A percentile compares a stretch with the other conserved stretches of the same genome.
These are phyloP conservation scores for Parapsyche elsis DNA, from an alignment of 1,140 invertebrate species.

Conservation along the genomic window DNA sequence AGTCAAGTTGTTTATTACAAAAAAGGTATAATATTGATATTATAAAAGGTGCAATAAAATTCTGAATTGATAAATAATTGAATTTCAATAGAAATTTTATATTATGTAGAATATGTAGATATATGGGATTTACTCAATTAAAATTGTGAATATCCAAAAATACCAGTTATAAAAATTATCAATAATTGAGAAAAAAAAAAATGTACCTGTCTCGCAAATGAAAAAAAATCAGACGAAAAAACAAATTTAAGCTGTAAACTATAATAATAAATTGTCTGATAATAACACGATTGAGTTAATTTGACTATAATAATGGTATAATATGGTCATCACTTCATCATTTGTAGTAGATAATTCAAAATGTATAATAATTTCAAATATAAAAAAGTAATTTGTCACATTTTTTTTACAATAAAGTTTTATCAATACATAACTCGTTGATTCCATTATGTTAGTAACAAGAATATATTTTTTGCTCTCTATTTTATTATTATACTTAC, in stretches of 20 bases:
- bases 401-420: slow-evolving; percentile 47
- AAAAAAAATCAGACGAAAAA: too few relatives aligned
- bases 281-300: neutral
- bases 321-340: neutral
- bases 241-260: too few relatives aligned
- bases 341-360: slow-evolving; percentile 7
- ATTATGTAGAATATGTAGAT: too few relatives aligned
- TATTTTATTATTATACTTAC: slow-evolving; percentile 39
- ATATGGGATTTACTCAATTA: too few relatives aligned
- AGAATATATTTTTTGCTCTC: slow-evolving; percentile 50
- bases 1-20: neutral
- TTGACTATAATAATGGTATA: neutral
- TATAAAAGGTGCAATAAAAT: too few relatives aligned
- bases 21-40: slow-evolving; percentile 4
- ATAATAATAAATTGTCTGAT: neutral
- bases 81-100: too few relatives aligned
- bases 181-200: too few relatives aligned
- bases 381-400: slow-evolving; percentile 36
- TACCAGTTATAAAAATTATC: slow-evolving; percentile 23
- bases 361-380: slow-evolving; percentile 29
- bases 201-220: neutral
- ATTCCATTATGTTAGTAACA: slow-evolving; percentile 51
- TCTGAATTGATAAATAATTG: too few relatives aligned
- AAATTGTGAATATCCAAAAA: too few relatives aligned
- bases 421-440: slow-evolving; percentile 53